Conservation (phyloP, 1,140 invertebrate genomes). For the Lethrus apterus region DNA sequence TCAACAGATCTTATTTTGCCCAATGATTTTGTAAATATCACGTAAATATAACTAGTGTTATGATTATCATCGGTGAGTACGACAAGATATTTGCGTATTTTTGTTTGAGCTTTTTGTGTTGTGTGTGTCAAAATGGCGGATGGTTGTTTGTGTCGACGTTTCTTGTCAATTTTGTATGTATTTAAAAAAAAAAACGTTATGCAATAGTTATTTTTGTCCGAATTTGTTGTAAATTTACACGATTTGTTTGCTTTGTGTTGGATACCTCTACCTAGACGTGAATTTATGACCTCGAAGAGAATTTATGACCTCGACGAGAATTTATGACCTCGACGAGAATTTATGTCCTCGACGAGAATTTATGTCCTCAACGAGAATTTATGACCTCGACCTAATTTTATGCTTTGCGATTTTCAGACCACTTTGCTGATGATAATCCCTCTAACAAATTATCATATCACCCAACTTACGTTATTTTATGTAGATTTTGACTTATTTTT, state of each 20-base stretch:
- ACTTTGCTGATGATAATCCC: slow-evolving; percentile 81
- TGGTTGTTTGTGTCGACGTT: slow-evolving; percentile 6
- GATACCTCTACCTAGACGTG: not conserved
- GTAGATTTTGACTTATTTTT: too few species aligned
- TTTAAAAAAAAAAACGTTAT: slow-evolving; percentile 15
- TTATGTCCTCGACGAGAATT: too few species aligned
- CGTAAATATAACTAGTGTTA: too few species aligned
- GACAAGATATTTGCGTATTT: slow-evolving; percentile 6
- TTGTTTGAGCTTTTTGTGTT: slow-evolving; percentile 10
- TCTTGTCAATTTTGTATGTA: slow-evolving; percentile 1
- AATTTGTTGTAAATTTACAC: not conserved
- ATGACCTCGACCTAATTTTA: slow-evolving; percentile 21
- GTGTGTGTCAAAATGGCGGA: slow-evolving; percentile 30
- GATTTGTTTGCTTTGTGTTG: not conserved
- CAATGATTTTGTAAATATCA: too few species aligned
- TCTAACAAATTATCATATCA: too few species aligned
- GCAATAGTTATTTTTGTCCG: too few species aligned
- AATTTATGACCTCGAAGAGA: too few species aligned
- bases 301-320: too few species aligned
- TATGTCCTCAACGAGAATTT: too few species aligned
- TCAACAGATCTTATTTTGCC: too few species aligned
- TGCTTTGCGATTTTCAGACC: slow-evolving; percentile 52
- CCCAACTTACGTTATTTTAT: too few species aligned
- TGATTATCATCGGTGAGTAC: slow-evolving; percentile 73
- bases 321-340: too few species aligned